Percentiles rank a stretch among this genome's conserved stretches.
These are phyloP conservation scores for Triplophysa bombifrons DNA, from an alignment of 2,797 vertebrate genomes.

Conservation along the genomic window DNA sequence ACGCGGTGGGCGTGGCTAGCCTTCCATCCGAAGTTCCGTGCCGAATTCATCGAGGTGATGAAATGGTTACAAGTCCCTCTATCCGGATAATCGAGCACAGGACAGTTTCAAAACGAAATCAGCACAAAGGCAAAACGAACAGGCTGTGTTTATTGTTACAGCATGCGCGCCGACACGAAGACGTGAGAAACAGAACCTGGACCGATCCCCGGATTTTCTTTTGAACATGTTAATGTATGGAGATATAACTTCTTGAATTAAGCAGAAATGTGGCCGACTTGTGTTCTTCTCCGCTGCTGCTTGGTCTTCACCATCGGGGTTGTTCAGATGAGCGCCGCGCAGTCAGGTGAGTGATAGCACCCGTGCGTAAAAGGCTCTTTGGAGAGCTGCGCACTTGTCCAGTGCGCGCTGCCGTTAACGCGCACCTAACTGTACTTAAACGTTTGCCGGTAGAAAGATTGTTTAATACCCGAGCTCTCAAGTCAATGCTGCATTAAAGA, in stretches of 20 bases:
- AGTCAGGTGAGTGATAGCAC: slow-evolving; percentile 73
- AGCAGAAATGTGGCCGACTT: slow-evolving; percentile 69
- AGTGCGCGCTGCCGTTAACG: slow-evolving; percentile 16
- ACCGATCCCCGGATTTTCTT: slow-evolving; percentile 65
- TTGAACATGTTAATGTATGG: slow-evolving; percentile 74
- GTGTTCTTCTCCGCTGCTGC: slow-evolving; percentile 58
- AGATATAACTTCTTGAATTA: slow-evolving; percentile 57
- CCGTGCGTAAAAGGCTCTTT: slow-evolving; percentile 42
- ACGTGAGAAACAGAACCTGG: slow-evolving; percentile 34
- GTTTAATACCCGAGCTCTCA: not conserved
- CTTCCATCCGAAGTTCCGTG: slow-evolving; percentile 34
- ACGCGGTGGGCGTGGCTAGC: slow-evolving; percentile 27
- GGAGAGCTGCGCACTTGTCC: slow-evolving; percentile 35
- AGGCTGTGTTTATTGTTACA: not conserved
- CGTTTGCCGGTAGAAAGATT: not conserved
- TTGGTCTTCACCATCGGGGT: slow-evolving; percentile 47
- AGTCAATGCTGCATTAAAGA: not conserved
- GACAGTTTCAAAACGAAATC: slow-evolving; percentile 2
- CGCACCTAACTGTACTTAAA: slow-evolving; percentile 33
- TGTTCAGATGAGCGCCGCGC: slow-evolving; percentile 67
- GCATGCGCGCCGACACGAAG: slow-evolving; percentile 33
- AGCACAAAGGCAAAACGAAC: slow-evolving; percentile 1
- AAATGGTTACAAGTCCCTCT: slow-evolving; percentile 45
- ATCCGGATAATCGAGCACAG: slow-evolving; percentile 24
- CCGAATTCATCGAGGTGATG: slow-evolving; percentile 43